Base-by-base conservation (phyloP, 2,113 vertebrate genomes). In the Dendropsophus ebraccatus region DNA sequence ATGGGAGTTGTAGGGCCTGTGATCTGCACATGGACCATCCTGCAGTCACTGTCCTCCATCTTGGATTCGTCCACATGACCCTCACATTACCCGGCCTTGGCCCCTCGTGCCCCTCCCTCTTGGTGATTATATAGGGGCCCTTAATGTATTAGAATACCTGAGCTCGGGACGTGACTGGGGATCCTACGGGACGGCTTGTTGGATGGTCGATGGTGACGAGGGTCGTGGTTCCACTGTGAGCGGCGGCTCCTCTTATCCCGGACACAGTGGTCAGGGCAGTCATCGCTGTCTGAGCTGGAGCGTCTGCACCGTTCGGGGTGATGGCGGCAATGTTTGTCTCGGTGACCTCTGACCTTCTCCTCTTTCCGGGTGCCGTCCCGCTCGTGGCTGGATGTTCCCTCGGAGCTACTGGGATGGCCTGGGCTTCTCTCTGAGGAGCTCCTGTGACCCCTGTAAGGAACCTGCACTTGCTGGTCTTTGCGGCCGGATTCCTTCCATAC, bases 241-340 rank as follows among this genome's bases (percentile, higher is more conserved):
- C 73, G 74, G 10, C 73, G 82, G 41, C 82, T 87, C 54, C 82
- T 62, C 60, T 88, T 90, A 83, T 89, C 89, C 83, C 89, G 89
- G 78, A 47, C 87, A 45, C 87, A 91, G 81, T 83, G 65, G 49
- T 87, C 82, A 19, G 81, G 65, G 70, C 82, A 79, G 52, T 91
- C 91, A 85, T 93, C 91, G 14, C 74, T 85, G 47, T 88, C 87
- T 13, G 87, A 88, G 87, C 73, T 88, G 41, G 91, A 88, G 77
- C 88, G 91, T 13, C 89, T 88, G 74, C 85, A 86, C 76, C 92
- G 88, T 25, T 91, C 89, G 78, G 88, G 81, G 30, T 37, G 77
- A 84, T 89, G 50, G 41, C 67, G 58, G 58, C 92, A 87, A 30
- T 90, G 91, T 13, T 88, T 81, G 19, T 30, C 88, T 67, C 82